Evolutionary conservation across 2,113 vertebrate species (phyloP).

Genomic region (Gallinago jamesoni): DNA sequence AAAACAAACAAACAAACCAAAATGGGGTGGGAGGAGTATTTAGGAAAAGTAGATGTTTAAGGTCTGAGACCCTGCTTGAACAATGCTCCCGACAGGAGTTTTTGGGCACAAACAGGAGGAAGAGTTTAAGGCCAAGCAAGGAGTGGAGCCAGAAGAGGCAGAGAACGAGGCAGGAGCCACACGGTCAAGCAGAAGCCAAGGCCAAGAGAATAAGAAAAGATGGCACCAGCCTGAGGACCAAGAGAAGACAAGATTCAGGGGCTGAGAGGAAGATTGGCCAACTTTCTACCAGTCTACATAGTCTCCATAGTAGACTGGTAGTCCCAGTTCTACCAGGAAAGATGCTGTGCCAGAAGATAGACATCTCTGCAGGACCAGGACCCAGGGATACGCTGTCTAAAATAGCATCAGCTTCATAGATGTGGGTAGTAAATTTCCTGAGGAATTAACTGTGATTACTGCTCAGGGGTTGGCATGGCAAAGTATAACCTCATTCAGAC

Average conservation of each 20-base stretch:
- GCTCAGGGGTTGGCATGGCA: neutral
- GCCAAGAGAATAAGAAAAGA: neutral
- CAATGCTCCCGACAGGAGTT: neutral
- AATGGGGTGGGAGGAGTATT: neutral
- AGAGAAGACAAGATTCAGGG: neutral
- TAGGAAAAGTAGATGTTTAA: neutral
- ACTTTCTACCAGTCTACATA: neutral
- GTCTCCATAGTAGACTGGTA: too few species aligned
- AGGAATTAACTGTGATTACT: neutral
- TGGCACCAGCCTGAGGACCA: neutral
- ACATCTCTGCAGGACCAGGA: neutral
- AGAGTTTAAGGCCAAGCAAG: neutral
- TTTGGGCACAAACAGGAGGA: neutral
- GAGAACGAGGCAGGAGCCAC: neutral
- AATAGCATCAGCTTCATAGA: neutral
- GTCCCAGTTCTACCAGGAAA: neutral
- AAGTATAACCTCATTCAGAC: neutral
- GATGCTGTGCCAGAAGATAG: neutral
- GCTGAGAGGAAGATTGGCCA: neutral
- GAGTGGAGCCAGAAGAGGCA: neutral
- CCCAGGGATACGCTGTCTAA: neutral
- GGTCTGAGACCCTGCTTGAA: neutral
- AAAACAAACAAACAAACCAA: too few species aligned
- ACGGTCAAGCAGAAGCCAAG: neutral
- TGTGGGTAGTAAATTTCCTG: neutral